Evolutionary conservation across 2,888 invertebrate genomes (phyloP), one percentile per base, ranked within the genome.

Genomic region (Axea sp.): DNA sequence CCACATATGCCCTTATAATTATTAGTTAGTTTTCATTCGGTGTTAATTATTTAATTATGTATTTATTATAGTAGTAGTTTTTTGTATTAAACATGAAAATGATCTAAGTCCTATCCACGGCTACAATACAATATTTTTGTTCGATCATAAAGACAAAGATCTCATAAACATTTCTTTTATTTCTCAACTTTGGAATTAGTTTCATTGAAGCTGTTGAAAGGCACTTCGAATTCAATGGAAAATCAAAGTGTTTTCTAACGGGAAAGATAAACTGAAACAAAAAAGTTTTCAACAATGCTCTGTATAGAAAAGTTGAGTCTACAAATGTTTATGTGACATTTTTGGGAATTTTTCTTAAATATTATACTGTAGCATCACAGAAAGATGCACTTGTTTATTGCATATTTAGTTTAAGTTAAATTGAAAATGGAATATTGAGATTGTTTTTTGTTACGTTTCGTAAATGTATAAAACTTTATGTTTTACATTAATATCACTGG

Each of bases 31-130:
- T 41, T 45, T 57, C 19, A 57, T 39, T 49, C 47, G 8, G 17
- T 45, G 41, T 49, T 67, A 45, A 53, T 65, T 33, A 11, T 5
- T 49, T 39, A n/a, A n/a, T n/a, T n/a, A n/a, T n/a, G n/a, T 45
- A 8, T 47, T 55, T 47, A 59, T 49, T 33, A 53, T 53, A 60
- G 31, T 45, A 51, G 22, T 37, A 47, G 35, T 31, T 53, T 57
- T 49, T 24, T 14, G 35, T 68, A 59, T 68, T 49, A 73, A 72
- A 60, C 64, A 65, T 78, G 77, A 78, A 76, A 78, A 80, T 79
- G 80, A 79, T 79, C 77, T 77, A 77, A 76, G 64, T 73, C 75
- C 75, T 79, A 76, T 57, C 73, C 74, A 64, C 74, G 35, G 47
- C 75, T 79, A 77, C 76, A 78, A 73, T 73, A 76, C 55, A 75